Base-by-base conservation (phyloP, 2,888 invertebrate genomes). In the Rotaria socialis region DNA sequence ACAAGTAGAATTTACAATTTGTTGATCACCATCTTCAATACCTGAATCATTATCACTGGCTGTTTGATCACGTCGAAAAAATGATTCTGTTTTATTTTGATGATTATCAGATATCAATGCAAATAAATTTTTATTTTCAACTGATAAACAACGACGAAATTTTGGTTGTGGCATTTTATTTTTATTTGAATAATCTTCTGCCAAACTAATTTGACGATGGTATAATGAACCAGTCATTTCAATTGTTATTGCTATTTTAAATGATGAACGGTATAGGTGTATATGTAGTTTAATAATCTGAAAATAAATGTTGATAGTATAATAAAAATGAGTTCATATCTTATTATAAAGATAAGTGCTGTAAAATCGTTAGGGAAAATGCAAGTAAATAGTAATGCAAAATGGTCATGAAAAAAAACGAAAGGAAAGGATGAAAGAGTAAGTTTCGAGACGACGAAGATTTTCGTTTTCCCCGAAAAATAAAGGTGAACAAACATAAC, bases 1-100 rank as follows among this genome's bases (percentile, higher is more conserved):
- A 19, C 19, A 4, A 55, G 0, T 19, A 55, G 3, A 11, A 52
- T 16, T 52, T 52, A 16, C 11, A 52, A 11, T 11, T 16, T 60
- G n/a, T 60, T 60, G 60, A 60, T 60, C 60, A 60, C 3, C 14
- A 75, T 75, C 75, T 75, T 75, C 75, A 41, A 75, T 27, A 75
- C 75, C 75, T 16, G 41, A 43, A 10, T 75, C 75, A 41, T 1
- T 8, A 75, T 75, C 75, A 75, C 75, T 75, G 43, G 75, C 7
- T 75, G 19, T 43, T 43, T 43, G 75, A 22, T 75, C 22, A 43
- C 7, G 8, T 75, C 41, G 10, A 60, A 27, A 10, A 0, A 10
- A n/a, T 27, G 11, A 14, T 60, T n/a, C 14, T 60, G n/a, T 27
- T 60, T 27, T 11, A 11, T 10, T 14, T 60, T 14, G 19, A 55